Evolutionary conservation across 2,797 vertebrate genomes (phyloP), one percentile per base, ranked within the genome.

Genomic region (Chloroceryle inda): DNA sequence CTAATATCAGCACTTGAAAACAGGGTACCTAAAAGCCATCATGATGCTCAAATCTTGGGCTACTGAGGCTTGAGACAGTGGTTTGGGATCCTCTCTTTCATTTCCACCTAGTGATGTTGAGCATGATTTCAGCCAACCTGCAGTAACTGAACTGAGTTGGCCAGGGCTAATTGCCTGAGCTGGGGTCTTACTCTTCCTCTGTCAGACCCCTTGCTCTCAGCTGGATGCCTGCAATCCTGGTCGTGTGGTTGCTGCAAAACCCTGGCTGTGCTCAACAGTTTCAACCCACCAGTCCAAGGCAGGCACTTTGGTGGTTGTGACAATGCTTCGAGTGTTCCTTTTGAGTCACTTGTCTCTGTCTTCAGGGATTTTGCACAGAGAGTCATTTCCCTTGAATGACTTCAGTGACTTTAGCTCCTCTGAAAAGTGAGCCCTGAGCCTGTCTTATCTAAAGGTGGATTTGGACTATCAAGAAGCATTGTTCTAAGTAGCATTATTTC

Each of bases 361-460:
- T 52, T 69, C 67, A 21, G 69, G 42, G 72, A 55, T 62, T 88
- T 95, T 91, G 42, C 67, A 56, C 42, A 58, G 77, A 64, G 72
- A 72, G 38, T 81, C 64, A 96, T 92, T 95, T 94, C 71, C 59
- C 88, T 21, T 40, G 47, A 92, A 89, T 91, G 55, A 74, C 71
- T 94, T 85, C 49, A 77, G 71, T 79, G 62, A 86, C 73, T 86
- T 77, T 20, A 75, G 79, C 67, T 87, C 62, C 49, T 83, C 82
- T 23, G 59, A 92, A 85, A 76, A 95, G 69, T 38, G 52, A 94
- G 85, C 71, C 82, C 31, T 85, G 40, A 31, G 21, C 13, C 19
- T 69, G 13, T 33, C 33, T 67, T 66, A 14, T 75, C 73, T 62
- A 81, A 85, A 88, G 33, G 22, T 78, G 16, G 38, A 37, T 61